phyloP scores from a whole-genome alignment of 2,888 invertebrate genomes.

The Drosophila cognata region DNA sequence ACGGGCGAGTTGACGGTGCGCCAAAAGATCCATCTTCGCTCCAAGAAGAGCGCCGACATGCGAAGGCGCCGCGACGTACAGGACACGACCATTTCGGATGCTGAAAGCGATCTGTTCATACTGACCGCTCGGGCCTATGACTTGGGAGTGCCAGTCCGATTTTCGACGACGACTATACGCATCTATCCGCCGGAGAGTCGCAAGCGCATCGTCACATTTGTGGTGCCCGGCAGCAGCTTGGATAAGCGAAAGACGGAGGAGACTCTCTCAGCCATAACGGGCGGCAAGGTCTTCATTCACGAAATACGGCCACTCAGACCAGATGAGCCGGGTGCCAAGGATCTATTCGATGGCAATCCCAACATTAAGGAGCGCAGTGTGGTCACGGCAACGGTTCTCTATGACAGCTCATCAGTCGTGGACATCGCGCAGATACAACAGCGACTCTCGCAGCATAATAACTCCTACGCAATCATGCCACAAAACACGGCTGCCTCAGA shows the following conservation, averaged over 20 bases:
- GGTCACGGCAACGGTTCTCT: conserved; percentile 89
- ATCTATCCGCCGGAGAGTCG: conserved; percentile 92
- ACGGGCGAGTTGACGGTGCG: conserved; percentile 91
- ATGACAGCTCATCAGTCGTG: conserved; percentile 88
- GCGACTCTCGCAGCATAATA: conserved; percentile 86
- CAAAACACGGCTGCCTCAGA: conserved; percentile 78
- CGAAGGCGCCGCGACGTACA: conserved; percentile 52
- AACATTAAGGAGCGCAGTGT: conserved; percentile 89
- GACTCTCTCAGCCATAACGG: conserved; percentile 91
- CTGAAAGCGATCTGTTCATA: conserved; percentile 85
- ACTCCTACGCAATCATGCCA: conserved; percentile 83
- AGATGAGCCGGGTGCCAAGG: conserved; percentile 86
- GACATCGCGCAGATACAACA: conserved; percentile 90
- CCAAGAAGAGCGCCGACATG: conserved; percentile 80
- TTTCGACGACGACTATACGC: conserved; percentile 90
- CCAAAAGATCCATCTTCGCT: conserved; percentile 84
- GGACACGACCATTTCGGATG: conserved; percentile 13
- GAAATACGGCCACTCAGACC: conserved; percentile 89
- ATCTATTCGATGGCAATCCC: conserved; percentile 85
- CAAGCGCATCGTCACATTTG: conserved; percentile 91
- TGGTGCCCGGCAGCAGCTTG: conserved; percentile 91
- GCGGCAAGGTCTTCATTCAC: conserved; percentile 91
- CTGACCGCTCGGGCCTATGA: conserved; percentile 93
- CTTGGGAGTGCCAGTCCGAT: conserved; percentile 92
- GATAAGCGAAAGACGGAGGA: conserved; percentile 91